Evolutionary conservation across 2,888 invertebrate genomes (phyloP), one percentile per base, ranked within the genome.

Genomic region (Tetragnatha montana): DNA sequence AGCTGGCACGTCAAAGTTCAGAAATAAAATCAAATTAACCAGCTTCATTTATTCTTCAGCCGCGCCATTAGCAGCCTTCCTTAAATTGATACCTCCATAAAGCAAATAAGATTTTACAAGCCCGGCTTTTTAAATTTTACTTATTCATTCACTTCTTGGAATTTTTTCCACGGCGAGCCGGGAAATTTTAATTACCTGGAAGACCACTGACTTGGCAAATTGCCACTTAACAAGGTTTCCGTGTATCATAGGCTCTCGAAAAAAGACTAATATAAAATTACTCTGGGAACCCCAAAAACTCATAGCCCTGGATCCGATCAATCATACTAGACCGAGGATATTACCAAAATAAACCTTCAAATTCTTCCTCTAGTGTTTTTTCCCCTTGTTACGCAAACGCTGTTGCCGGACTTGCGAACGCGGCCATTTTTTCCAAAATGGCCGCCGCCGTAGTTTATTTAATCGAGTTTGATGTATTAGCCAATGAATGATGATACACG

Each of bases 121-220:
- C 60, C 60, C 60, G 17, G 17, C 60, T 60, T 60, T 60, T 60
- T 60, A 60, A 60, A 60, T 60, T 60, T 60, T 60, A 60, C 60
- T 60, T 60, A 60, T 60, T 60, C 60, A 60, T 60, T 60, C 60
- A 60, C 14, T 60, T 60, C 12, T 60, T 60, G 17, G 60, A 60
- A 60, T 60, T 60, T 60, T 60, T 60, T 17, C 60, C 49, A 35
- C 60, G 60, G 73, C 68, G 47, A 83, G 83, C 68, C 71, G 21
- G 35, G 70, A 89, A 89, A 89, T 89, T 89, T 89, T 89, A 89
- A 89, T 89, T 89, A 89, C 89, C 81, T 47, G 49, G 60, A 78
- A 12, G n/a, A 8, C 76, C 35, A 88, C 50, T 81, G 60, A 60
- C 70, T 68, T 89, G 89, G 89, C 89, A 89, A 89, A 78, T 81